Percentiles rank a stretch among this genome's conserved stretches.
Evolutionary conservation across 2,113 vertebrate genomes (phyloP).

Genomic region (Chlorodrepanis virens): DNA sequence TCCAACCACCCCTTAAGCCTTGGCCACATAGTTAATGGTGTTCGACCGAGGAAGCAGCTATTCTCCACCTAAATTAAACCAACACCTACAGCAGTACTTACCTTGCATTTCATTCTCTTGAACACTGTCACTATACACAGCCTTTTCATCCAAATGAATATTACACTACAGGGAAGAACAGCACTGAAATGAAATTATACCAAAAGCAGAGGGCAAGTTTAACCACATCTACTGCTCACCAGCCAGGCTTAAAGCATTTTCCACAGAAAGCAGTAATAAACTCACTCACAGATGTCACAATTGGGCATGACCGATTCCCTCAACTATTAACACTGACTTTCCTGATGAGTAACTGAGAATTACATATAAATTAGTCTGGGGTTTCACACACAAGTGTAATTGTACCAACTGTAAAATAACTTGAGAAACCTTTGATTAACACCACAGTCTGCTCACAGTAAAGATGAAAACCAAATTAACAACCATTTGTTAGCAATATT

Average conservation of each 20-base stretch:
- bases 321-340: conserved; percentile 5
- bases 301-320: neutral
- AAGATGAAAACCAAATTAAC: conserved; percentile 42
- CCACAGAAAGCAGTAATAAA: conserved; percentile 5
- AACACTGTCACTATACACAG: neutral
- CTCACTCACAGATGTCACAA: neutral
- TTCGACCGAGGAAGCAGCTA: neutral
- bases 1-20: neutral
- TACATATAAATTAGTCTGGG: conserved; percentile 4
- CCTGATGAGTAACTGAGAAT: neutral
- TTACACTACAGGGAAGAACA: neutral
- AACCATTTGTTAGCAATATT: conserved; percentile 5
- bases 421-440: conserved; percentile 41
- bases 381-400: neutral
- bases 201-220: conserved; percentile 35
- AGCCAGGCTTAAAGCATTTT: neutral
- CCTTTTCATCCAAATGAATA: neutral
- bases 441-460: neutral
- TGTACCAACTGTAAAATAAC: conserved; percentile 21
- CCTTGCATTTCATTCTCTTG: neutral
- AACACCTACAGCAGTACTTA: neutral
- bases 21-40: neutral
- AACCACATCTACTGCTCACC: neutral
- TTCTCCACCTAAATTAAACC: neutral
- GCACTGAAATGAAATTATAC: neutral